Percentiles rank a stretch among this genome's conserved stretches.
phyloP scores from a whole-genome alignment of 2,888 invertebrate genomes.

The Lithophane leautieri region DNA sequence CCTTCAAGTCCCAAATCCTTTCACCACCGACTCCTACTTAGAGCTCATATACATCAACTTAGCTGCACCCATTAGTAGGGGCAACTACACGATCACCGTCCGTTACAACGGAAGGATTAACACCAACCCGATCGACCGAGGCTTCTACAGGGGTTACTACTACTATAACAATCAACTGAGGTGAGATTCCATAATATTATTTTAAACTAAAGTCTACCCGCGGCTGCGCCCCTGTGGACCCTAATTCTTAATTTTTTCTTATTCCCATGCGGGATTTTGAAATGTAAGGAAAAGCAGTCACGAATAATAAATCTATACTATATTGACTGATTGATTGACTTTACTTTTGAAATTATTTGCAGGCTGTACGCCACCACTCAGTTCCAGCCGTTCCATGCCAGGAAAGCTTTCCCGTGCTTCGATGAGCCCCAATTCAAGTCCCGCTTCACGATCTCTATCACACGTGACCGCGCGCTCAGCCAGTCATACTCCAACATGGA shows the following conservation, averaged over 20 bases:
- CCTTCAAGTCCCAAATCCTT: constrained; percentile 71
- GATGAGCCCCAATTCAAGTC: constrained; percentile 96
- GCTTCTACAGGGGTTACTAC: constrained; percentile 87
- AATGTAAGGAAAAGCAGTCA: neutral
- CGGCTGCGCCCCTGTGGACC: too few species aligned
- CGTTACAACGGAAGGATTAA: constrained; percentile 80
- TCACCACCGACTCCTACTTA: constrained; percentile 78
- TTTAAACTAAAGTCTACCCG: neutral
- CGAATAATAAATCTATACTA: neutral
- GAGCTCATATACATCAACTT: constrained; percentile 82
- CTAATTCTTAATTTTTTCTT: too few species aligned
- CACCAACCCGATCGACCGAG: constrained; percentile 83
- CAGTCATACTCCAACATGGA: constrained; percentile 93
- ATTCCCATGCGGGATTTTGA: neutral
- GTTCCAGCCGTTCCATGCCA: constrained; percentile 94
- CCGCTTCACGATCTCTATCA: constrained; percentile 92
- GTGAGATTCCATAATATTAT: constrained; percentile 68
- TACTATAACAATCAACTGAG: constrained; percentile 73
- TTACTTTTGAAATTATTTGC: constrained; percentile 52
- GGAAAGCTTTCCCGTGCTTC: constrained; percentile 96
- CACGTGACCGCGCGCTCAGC: constrained; percentile 88
- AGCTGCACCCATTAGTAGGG: constrained; percentile 70
- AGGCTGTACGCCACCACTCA: constrained; percentile 92
- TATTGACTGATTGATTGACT: neutral
- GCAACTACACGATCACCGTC: constrained; percentile 79